phyloP scores from a whole-genome alignment of 2,888 invertebrate species.

The Drosophila fulvimacula region DNA sequence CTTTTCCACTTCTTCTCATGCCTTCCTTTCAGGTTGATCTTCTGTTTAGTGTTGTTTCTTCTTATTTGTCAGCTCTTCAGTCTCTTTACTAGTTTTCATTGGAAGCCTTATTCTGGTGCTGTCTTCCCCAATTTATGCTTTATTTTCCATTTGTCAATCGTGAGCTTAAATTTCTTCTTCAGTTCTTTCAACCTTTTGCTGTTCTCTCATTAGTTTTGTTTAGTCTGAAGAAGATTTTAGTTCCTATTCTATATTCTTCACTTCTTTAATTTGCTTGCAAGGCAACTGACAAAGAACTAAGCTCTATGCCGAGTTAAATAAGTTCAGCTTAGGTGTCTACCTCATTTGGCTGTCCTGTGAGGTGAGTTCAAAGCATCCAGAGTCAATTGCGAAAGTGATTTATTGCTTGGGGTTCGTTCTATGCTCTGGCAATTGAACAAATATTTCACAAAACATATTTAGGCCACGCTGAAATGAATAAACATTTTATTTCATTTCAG shows the following conservation, averaged over 20 bases:
- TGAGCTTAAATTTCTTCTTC: no score
- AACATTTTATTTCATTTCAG: not conserved
- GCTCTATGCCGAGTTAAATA: not conserved
- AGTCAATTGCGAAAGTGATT: not conserved
- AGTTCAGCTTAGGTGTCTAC: not conserved
- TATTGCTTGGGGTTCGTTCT: not conserved
- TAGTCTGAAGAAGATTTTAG: not conserved
- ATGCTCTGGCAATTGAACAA: not conserved
- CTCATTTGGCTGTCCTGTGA: not conserved
- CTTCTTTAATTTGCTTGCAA: not conserved
- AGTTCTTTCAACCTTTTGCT: no score
- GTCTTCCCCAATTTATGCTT: no score
- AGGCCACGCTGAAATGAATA: slow-evolving; percentile 1
- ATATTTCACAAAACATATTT: not conserved
- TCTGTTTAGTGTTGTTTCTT: no score
- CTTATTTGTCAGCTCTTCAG: no score
- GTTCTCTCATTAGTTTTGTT: not conserved
- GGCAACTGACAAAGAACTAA: not conserved
- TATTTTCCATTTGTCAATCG: no score
- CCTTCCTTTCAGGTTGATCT: no score
- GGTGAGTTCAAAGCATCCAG: not conserved
- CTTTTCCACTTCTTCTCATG: no score
- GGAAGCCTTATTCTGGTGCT: no score
- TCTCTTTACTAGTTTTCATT: no score
- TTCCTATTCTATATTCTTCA: not conserved